phyloP scores from a whole-genome alignment of 2,888 invertebrate species.

The Trissolcus brochymenae region DNA sequence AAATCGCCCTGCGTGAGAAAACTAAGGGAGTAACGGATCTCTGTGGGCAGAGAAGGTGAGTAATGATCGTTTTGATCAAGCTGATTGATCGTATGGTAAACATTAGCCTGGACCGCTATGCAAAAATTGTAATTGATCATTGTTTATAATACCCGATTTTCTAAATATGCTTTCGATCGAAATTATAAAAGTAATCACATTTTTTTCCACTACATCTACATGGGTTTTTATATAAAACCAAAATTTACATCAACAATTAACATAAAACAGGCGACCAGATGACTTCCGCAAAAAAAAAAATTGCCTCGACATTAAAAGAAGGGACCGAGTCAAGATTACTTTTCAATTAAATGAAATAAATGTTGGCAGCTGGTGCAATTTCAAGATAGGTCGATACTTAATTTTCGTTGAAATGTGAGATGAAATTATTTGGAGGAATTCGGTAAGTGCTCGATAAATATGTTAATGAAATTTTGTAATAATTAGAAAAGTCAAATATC shows the following conservation, averaged over 20 bases:
- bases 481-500: constrained; percentile 47
- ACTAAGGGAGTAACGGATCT: constrained; percentile 37
- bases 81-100: constrained; percentile 51
- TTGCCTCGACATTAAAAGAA: too few relatives aligned
- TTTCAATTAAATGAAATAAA: constrained; percentile 8
- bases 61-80: constrained; percentile 47
- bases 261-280: too few relatives aligned
- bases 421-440: constrained; percentile 19
- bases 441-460: constrained; percentile 31
- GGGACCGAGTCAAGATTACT: too few relatives aligned
- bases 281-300: too few relatives aligned
- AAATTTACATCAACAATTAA: too few relatives aligned
- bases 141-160: constrained; percentile 19
- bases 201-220: too few relatives aligned
- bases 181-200: too few relatives aligned
- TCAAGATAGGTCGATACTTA: neutral
- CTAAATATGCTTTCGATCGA: neutral
- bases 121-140: constrained; percentile 45
- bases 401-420: constrained; percentile 11
- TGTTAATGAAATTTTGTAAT: constrained; percentile 47
- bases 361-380: constrained; percentile 25
- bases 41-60: constrained; percentile 46
- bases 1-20: constrained; percentile 50
- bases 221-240: too few relatives aligned
- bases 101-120: constrained; percentile 3